Evolutionary conservation across 2,888 invertebrate genomes (phyloP).

Genomic region (Drosophila mimica): DNA sequence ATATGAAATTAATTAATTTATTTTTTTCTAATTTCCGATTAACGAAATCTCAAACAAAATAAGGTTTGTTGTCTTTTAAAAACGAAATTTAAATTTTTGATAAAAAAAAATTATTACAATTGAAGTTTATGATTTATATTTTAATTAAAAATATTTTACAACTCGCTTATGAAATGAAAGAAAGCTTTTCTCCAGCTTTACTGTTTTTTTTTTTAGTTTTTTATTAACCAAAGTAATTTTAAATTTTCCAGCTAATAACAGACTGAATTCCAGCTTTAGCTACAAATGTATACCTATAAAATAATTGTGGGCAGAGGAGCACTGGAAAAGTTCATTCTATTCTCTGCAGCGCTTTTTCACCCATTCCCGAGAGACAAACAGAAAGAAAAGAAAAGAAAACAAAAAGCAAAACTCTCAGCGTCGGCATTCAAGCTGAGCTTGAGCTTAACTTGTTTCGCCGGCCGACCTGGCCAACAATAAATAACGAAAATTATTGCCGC

Average conservation of each 20-base stretch:
- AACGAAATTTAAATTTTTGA: not conserved
- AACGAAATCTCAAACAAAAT: not conserved
- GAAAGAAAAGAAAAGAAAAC: conserved; percentile 16
- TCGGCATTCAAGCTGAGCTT: conserved; percentile 46
- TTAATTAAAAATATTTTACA: not conserved
- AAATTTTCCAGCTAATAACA: not conserved
- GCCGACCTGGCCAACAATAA: conserved; percentile 47
- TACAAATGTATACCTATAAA: not conserved
- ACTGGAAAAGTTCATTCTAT: not conserved
- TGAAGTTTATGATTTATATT: not conserved
- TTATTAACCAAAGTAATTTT: not conserved
- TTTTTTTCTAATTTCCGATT: conserved; percentile 5
- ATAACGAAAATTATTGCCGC: conserved; percentile 46
- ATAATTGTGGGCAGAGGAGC: conserved; percentile 2
- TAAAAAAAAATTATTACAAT: not conserved
- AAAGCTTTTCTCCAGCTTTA: not conserved
- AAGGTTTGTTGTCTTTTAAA: not conserved
- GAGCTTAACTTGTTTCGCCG: conserved; percentile 55
- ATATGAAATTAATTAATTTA: conserved; percentile 26
- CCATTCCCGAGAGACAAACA: conserved; percentile 23
- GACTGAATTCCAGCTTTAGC: not conserved
- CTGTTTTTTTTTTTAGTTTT: not conserved
- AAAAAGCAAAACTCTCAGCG: conserved; percentile 13
- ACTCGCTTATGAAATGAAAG: not conserved
- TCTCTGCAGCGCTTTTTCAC: conserved; percentile 6